Evolutionary conservation across 2,888 invertebrate genomes (phyloP).

Genomic region (Cephalotes varians): DNA sequence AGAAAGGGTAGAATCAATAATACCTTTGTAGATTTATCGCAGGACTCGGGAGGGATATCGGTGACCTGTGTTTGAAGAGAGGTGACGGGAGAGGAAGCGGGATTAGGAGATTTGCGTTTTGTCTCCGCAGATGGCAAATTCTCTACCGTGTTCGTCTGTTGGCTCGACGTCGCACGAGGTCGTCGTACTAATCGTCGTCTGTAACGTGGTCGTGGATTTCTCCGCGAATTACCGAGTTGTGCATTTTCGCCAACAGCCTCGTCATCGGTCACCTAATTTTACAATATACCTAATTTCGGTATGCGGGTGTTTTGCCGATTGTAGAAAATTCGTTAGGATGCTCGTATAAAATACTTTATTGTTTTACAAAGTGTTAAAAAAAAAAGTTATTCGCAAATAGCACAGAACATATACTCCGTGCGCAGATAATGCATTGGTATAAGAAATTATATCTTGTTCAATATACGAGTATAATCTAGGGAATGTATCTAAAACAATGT

Average conservation of each 20-base stretch:
- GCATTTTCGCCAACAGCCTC: slow-evolving; percentile 84
- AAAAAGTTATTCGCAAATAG: slow-evolving; percentile 16
- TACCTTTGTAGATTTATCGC: slow-evolving; percentile 73
- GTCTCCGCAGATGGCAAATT: slow-evolving; percentile 62
- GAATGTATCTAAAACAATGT: slow-evolving; percentile 27
- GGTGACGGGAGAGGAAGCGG: slow-evolving; percentile 55
- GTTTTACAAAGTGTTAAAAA: slow-evolving; percentile 21
- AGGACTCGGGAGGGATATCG: slow-evolving; percentile 66
- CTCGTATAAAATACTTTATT: slow-evolving; percentile 14
- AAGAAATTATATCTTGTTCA: slow-evolving; percentile 16
- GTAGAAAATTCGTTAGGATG: slow-evolving; percentile 18
- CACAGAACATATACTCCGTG: slow-evolving; percentile 37
- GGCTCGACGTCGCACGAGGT: slow-evolving; percentile 72
- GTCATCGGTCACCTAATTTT: slow-evolving; percentile 80
- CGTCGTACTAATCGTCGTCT: slow-evolving; percentile 84
- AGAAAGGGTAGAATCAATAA: not conserved
- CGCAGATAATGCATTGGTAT: slow-evolving; percentile 6
- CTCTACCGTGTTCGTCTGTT: slow-evolving; percentile 70
- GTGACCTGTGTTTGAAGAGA: slow-evolving; percentile 53
- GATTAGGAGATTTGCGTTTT: slow-evolving; percentile 61
- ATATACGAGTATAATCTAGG: slow-evolving; percentile 16
- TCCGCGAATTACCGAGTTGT: slow-evolving; percentile 84
- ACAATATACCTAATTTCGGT: slow-evolving; percentile 8
- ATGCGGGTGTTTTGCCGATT: slow-evolving; percentile 6
- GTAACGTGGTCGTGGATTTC: slow-evolving; percentile 85